These are phyloP conservation scores for Caenorhabditis japonica DNA, from an alignment of 2,888 invertebrate genomes.

Conservation along the genomic window DNA sequence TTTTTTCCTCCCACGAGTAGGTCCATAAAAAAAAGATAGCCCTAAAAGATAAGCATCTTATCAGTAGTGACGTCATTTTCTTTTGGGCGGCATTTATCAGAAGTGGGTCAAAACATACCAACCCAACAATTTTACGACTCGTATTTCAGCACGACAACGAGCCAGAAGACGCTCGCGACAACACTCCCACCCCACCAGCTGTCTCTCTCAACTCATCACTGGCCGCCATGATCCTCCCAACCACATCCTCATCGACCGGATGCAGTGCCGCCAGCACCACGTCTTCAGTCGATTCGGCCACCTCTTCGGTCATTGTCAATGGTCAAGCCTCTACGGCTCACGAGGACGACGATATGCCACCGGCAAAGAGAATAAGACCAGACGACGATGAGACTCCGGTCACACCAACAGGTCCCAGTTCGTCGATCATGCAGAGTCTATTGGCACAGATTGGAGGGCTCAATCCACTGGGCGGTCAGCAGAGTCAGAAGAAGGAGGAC, in stretches of 20 bases:
- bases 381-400: slow-evolving; percentile 42
- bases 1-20: too few species aligned
- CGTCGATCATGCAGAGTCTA: slow-evolving; percentile 25
- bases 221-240: slow-evolving; percentile 26
- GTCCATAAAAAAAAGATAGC: too few species aligned
- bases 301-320: slow-evolving; percentile 53
- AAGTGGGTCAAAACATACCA: too few species aligned
- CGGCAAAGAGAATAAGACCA: slow-evolving; percentile 39
- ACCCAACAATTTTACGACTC: too few species aligned
- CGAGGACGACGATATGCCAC: slow-evolving; percentile 24
- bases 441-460: slow-evolving; percentile 13
- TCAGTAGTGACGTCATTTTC: too few species aligned
- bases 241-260: slow-evolving; percentile 30
- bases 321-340: slow-evolving; percentile 12
- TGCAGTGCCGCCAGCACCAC: slow-evolving; percentile 32
- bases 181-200: slow-evolving; percentile 23
- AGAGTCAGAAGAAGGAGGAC: slow-evolving; percentile 20
- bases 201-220: slow-evolving; percentile 21
- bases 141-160: slow-evolving; percentile 28
- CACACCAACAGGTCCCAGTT: slow-evolving; percentile 21
- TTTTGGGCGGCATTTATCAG: too few species aligned
- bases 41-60: too few species aligned
- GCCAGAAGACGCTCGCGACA: slow-evolving; percentile 16
- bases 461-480: slow-evolving; percentile 14
- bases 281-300: slow-evolving; percentile 40